Evolutionary conservation across 2,888 invertebrate genomes (phyloP).

Genomic region (Noctua pronuba): DNA sequence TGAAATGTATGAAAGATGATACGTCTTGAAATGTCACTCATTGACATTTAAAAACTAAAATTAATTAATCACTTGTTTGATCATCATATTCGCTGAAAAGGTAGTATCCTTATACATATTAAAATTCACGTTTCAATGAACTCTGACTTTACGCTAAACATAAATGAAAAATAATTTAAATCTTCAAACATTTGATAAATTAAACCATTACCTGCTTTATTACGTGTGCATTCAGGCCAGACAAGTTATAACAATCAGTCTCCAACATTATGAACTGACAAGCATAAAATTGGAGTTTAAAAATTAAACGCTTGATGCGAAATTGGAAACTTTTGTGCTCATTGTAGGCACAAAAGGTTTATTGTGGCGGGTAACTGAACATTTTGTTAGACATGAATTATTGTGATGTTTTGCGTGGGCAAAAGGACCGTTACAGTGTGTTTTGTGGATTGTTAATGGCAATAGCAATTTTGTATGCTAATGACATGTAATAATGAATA

Average conservation of each 20-base stretch:
- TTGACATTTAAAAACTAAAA: background rate
- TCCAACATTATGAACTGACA: conserved; percentile 69
- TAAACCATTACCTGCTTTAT: conserved; percentile 60
- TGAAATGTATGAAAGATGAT: too few relatives aligned
- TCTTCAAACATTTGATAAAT: conserved; percentile 55
- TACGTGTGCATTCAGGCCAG: conserved; percentile 58
- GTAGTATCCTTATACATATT: background rate
- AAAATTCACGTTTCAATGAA: conserved; percentile 15
- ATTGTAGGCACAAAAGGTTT: conserved; percentile 59
- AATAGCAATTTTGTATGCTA: conserved; percentile 58
- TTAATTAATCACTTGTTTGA: background rate
- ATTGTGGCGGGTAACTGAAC: conserved; percentile 62
- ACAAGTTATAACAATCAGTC: conserved; percentile 61
- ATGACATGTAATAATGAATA: conserved; percentile 56
- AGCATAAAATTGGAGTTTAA: conserved; percentile 72
- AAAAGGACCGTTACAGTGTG: conserved; percentile 51
- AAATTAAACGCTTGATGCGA: conserved; percentile 66
- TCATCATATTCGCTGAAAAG: background rate
- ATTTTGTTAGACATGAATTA: conserved; percentile 55
- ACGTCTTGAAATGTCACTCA: too few relatives aligned
- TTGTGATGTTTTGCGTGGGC: conserved; percentile 58
- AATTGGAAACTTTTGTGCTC: conserved; percentile 66
- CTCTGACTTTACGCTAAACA: conserved; percentile 17
- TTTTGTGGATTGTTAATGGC: conserved; percentile 53
- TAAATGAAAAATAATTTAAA: conserved; percentile 24